phyloP scores from a whole-genome alignment of 2,113 vertebrate genomes.

The Lates calcarifer region DNA sequence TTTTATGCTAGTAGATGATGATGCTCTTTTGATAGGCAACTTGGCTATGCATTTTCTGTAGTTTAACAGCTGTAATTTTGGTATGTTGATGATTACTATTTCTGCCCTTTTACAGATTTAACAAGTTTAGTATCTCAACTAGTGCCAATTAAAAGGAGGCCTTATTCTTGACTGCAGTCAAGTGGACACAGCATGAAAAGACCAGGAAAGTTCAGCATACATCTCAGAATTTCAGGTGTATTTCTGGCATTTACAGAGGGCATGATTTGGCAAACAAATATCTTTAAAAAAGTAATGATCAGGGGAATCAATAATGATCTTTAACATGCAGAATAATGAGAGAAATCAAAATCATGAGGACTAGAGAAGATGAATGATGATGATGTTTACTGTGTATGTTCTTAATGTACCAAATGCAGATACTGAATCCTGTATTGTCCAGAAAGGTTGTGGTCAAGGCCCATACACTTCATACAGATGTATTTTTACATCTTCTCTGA shows the following conservation, averaged over 20 bases:
- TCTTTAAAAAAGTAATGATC: background rate
- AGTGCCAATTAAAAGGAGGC: background rate
- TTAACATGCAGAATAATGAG: background rate
- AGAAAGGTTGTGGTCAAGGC: background rate
- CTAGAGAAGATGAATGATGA: background rate
- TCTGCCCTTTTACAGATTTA: too few relatives aligned
- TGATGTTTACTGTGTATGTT: background rate
- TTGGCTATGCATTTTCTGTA: background rate
- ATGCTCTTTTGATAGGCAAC: background rate
- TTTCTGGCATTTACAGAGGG: background rate
- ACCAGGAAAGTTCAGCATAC: background rate
- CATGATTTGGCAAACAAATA: too few relatives aligned
- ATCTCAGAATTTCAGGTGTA: background rate
- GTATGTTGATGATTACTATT: background rate
- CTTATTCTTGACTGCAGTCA: background rate
- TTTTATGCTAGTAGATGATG: background rate
- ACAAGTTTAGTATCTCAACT: background rate
- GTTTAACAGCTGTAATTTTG: background rate
- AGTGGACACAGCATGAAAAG: background rate
- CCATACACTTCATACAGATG: background rate
- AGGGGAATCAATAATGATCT: background rate
- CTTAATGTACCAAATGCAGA: background rate
- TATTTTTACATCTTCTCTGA: background rate
- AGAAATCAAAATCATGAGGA: background rate
- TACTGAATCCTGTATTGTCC: background rate